Evolutionary conservation across 2,888 invertebrate species (phyloP), one percentile per base, ranked within the genome.

Genomic region (Acleris literana): DNA sequence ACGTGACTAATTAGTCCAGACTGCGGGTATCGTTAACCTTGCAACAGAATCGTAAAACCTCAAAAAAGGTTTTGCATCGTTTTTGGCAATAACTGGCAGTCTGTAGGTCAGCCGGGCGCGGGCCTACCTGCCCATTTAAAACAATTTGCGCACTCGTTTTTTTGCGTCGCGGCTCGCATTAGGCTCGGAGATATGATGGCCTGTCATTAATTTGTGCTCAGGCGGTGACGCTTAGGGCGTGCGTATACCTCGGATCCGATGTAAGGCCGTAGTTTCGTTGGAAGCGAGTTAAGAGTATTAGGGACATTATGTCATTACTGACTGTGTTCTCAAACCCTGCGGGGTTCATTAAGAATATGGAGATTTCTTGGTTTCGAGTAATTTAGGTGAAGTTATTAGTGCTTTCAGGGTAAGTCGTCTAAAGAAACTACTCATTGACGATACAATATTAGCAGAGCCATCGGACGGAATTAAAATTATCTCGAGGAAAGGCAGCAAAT

Each of bases 21-120:
- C 78, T 76, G 79, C 75, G 79, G 77, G 82, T 82, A 79, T 81
- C 68, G 84, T 81, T 81, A 78, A 83, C 83, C 80, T 84, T 81
- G 79, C 79, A 73, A 73, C 70, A 74, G 77, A 77, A 76, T 79
- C 75, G 70, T 74, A 70, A 78, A 79, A 75, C 63, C 63, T 64
- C 65, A 71, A 72, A 72, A 71, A 72, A 52, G 53, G 68, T 80
- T 80, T 85, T 82, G 72, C 75, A 72, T 79, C 77, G 77, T 88
- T 88, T 88, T 85, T 74, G 76, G 80, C 79, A 80, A 83, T 84
- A 84, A 81, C 77, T 72, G 76, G 69, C 80, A 76, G 90, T 87
- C 87, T 91, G 91, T 91, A 88, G 91, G 90, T 91, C 91, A 91
- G 80, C 72, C 87, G 85, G 85, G 81, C 86, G 81, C 86, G 83